Evolutionary conservation across 2,888 invertebrate species (phyloP), one percentile per base, ranked within the genome.

Genomic region (Seira ritae): DNA sequence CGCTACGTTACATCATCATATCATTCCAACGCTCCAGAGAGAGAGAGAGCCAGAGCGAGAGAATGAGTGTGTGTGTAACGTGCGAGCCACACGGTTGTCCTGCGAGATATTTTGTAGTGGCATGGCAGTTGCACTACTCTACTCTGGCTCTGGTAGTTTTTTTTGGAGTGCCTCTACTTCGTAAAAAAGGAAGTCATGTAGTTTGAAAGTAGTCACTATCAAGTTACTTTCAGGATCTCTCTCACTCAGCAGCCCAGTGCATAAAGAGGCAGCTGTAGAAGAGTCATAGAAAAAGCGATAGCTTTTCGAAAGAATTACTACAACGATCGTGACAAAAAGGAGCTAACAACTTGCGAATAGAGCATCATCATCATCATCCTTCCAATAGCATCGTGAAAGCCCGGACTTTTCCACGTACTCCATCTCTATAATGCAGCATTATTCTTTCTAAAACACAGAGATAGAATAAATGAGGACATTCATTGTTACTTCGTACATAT

Each of bases 131-230:
- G 31, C 31, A 31, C 31, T 31, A 31, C 31, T 4, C n/a, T n/a
- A n/a, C n/a, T n/a, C n/a, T n/a, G n/a, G n/a, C n/a, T n/a, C 31
- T 31, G 31, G 31, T 31, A 31, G 31, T 31, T 31, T 31, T 31
- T 31, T n/a, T n/a, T n/a, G n/a, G n/a, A 55, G 55, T n/a, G 55
- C 55, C 55, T 55, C 55, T 12, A 55, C 55, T 55, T 55, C 55
- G n/a, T 55, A 19, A 42, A 42, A 77, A 66, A 71, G 78, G 71
- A 78, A 71, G 71, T 72, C 66, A 22, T 78, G 71, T 66, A 72
- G 78, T 62, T 78, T 31, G 67, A 60, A 69, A 55, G 50, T 70
- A 68, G 69, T 50, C 55, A 68, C 69, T 68, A 65, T 70, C 69
- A 42, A 70, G 23, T 66, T 71, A 42, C 70, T 74, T 60, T 69